These are phyloP conservation scores for Heliconius cydno DNA, from an alignment of 2,888 invertebrate species.

Conservation along the genomic window DNA sequence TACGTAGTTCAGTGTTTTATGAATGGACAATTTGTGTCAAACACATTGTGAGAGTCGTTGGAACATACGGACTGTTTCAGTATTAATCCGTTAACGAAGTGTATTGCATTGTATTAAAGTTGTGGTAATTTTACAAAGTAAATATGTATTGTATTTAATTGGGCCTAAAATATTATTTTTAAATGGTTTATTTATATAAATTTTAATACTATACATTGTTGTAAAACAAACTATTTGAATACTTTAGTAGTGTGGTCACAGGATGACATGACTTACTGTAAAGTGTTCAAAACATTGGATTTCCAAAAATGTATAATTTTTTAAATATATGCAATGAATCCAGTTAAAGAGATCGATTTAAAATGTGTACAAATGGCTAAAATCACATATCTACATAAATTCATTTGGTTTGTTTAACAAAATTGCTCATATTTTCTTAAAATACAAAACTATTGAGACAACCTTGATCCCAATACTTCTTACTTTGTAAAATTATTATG, in stretches of 20 bases:
- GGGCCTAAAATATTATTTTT: background rate
- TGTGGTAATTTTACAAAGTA: constrained; percentile 13
- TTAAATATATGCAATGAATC: too few relatives aligned
- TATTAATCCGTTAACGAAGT: constrained; percentile 62
- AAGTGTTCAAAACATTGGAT: background rate
- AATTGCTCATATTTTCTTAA: too few relatives aligned
- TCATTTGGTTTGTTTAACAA: background rate
- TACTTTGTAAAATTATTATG: constrained; percentile 13
- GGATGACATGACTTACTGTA: background rate
- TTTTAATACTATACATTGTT: too few relatives aligned
- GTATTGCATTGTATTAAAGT: constrained; percentile 44
- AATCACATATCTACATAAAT: background rate
- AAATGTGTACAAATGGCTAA: too few relatives aligned
- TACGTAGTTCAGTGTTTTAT: constrained; percentile 49
- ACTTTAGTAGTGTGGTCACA: background rate
- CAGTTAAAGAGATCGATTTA: too few relatives aligned
- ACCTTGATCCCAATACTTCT: background rate
- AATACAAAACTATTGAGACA: background rate
- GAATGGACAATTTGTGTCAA: constrained; percentile 27
- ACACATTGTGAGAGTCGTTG: constrained; percentile 30
- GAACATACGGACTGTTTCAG: constrained; percentile 66
- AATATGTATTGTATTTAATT: constrained; percentile 2
- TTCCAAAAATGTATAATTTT: background rate
- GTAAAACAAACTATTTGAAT: background rate
- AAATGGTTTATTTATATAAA: too few relatives aligned